These are phyloP conservation scores for Avahi laniger DNA, from an alignment of 2,797 vertebrate genomes.

Conservation along the genomic window DNA sequence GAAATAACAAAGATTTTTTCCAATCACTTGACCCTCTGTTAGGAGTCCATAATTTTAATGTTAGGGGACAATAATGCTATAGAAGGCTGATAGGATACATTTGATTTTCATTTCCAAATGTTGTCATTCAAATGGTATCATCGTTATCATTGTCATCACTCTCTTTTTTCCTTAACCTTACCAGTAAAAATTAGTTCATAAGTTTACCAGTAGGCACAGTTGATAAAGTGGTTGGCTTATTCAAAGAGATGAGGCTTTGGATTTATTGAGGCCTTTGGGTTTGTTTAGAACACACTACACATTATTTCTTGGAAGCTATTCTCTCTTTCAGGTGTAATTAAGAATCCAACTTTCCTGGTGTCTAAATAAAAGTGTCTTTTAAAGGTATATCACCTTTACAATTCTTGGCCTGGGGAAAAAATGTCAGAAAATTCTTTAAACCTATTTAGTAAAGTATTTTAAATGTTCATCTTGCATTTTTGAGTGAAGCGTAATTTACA, in stretches of 20 bases:
- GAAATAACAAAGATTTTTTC: constrained; percentile 40
- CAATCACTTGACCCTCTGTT: constrained; percentile 12
- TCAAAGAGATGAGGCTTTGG: constrained; percentile 1
- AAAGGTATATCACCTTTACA: constrained; percentile 80
- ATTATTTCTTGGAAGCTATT: constrained; percentile 3
- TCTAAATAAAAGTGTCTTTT: constrained; percentile 75
- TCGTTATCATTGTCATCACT: constrained; percentile 11
- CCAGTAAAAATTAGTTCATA: constrained; percentile 37
- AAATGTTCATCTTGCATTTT: constrained; percentile 85
- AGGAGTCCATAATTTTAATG: constrained; percentile 15
- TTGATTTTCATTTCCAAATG: constrained; percentile 17
- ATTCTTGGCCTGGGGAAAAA: constrained; percentile 73
- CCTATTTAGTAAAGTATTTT: constrained; percentile 84
- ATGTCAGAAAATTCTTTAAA: constrained; percentile 81
- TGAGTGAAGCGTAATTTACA: constrained; percentile 86
- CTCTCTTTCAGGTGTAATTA: constrained; percentile 29
- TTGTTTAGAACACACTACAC: constrained; percentile 40
- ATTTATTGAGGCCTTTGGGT: constrained; percentile 4
- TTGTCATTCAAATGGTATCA: background rate
- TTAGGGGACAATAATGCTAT: constrained; percentile 12
- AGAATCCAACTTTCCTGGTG: constrained; percentile 16
- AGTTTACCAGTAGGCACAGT: constrained; percentile 17
- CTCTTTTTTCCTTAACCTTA: constrained; percentile 16
- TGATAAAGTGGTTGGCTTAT: constrained; percentile 32
- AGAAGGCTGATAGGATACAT: constrained; percentile 19